A percentile compares a stretch with the other conserved stretches of the same genome.
Conservation (phyloP, 2,113 vertebrate genomes). For the Malurus cyaneus region DNA sequence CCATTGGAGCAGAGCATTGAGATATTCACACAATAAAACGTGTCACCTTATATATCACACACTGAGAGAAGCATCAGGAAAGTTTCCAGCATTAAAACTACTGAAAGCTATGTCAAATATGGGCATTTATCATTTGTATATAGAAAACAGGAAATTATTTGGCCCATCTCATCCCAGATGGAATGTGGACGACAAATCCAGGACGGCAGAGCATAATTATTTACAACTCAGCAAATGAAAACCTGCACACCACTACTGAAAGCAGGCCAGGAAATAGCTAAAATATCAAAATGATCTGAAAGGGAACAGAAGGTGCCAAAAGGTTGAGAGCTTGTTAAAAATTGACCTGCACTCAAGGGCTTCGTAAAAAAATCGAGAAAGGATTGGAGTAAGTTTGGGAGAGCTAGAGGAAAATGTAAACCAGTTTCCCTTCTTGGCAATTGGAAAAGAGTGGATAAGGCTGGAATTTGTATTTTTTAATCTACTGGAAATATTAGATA, state of each 20-base stretch:
- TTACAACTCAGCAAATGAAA: slow-evolving; percentile 58
- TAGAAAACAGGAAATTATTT: slow-evolving; percentile 78
- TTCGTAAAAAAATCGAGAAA: not conserved
- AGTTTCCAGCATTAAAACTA: slow-evolving; percentile 55
- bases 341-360: not conserved
- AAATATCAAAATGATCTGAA: slow-evolving; percentile 70
- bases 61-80: slow-evolving; percentile 49
- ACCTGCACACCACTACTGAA: slow-evolving; percentile 66
- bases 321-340: slow-evolving; percentile 59
- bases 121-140: slow-evolving; percentile 72
- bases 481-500: not conserved
- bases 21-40: not conserved
- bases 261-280: slow-evolving; percentile 72
- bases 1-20: not conserved
- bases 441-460: not conserved
- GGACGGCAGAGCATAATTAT: slow-evolving; percentile 55
- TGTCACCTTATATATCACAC: not conserved
- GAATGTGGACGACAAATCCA: slow-evolving; percentile 70
- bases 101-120: slow-evolving; percentile 68
- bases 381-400: not conserved
- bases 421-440: not conserved
- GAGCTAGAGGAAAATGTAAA: not conserved
- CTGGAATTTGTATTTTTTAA: not conserved
- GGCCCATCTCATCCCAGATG: slow-evolving; percentile 71
- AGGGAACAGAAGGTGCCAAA: slow-evolving; percentile 74